Conservation (phyloP, 2,888 invertebrate genomes). For the Tanypteryx hageni region DNA sequence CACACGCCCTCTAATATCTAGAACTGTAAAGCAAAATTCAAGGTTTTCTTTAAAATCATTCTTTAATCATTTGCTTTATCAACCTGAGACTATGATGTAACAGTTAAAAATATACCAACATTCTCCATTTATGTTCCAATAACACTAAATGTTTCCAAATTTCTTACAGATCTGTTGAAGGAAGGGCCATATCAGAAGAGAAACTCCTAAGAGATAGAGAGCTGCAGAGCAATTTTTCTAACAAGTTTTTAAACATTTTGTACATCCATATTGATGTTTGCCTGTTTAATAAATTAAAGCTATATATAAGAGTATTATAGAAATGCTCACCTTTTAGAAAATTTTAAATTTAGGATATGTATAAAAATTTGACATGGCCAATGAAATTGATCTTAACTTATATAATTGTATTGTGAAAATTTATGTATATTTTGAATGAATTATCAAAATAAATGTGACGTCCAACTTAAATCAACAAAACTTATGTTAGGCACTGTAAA, state of each 20-base stretch:
- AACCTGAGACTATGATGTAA: no score
- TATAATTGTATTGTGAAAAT: not conserved
- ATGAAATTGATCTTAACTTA: not conserved
- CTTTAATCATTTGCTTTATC: no score
- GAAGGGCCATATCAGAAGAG: not conserved
- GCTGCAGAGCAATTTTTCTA: constrained; percentile 52
- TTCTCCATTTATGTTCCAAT: no score
- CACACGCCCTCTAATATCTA: not conserved
- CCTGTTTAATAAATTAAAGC: not conserved
- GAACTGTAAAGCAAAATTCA: not conserved
- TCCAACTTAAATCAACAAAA: not conserved
- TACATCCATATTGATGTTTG: constrained; percentile 34
- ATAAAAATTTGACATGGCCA: not conserved
- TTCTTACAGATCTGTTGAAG: not conserved
- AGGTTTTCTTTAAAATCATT: not conserved
- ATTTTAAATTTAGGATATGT: not conserved
- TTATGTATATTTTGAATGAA: constrained; percentile 9
- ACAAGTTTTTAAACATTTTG: constrained; percentile 41
- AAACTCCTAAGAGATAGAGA: not conserved
- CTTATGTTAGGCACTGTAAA: not conserved
- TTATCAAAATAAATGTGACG: constrained; percentile 20
- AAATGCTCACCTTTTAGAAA: not conserved
- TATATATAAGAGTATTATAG: not conserved
- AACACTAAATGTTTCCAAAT: not conserved
- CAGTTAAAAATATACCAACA: no score